These are phyloP conservation scores for Pogonus chalceus DNA, from an alignment of 1,140 invertebrate species.

Conservation along the genomic window DNA sequence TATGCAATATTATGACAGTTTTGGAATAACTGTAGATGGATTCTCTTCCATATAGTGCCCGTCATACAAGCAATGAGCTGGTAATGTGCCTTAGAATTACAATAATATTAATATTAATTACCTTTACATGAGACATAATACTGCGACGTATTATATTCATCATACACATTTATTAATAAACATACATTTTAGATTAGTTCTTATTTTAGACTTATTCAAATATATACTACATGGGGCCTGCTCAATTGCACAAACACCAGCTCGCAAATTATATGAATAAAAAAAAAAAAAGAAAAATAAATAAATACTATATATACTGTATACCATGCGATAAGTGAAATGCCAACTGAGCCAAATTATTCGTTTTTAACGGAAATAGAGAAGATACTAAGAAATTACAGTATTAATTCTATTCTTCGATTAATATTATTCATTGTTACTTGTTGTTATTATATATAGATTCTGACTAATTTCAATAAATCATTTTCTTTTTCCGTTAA, in stretches of 20 bases:
- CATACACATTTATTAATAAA: not conserved
- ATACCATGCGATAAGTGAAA: not conserved
- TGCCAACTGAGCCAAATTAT: not conserved
- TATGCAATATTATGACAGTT: not conserved
- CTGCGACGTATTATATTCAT: no score
- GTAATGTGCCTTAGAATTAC: constrained; percentile 38
- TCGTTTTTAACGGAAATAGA: not conserved
- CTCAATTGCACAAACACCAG: constrained; percentile 2
- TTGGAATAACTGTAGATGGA: not conserved
- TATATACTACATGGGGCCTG: constrained; percentile 5
- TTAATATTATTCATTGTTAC: not conserved
- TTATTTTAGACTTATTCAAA: constrained; percentile 15
- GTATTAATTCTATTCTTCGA: not conserved
- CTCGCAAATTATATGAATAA: no score
- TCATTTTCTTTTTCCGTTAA: no score
- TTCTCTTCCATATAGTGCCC: not conserved
- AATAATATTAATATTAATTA: constrained; percentile 30
- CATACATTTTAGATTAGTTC: constrained; percentile 21
- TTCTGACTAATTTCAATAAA: no score
- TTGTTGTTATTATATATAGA: not conserved
- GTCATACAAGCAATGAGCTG: constrained; percentile 34
- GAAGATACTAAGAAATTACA: not conserved
- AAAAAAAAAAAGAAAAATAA: no score
- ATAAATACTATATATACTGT: not conserved
- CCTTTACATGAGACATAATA: not conserved